phyloP scores from a whole-genome alignment of 2,797 vertebrate species.

The Ctenopoma kingsleyae region DNA sequence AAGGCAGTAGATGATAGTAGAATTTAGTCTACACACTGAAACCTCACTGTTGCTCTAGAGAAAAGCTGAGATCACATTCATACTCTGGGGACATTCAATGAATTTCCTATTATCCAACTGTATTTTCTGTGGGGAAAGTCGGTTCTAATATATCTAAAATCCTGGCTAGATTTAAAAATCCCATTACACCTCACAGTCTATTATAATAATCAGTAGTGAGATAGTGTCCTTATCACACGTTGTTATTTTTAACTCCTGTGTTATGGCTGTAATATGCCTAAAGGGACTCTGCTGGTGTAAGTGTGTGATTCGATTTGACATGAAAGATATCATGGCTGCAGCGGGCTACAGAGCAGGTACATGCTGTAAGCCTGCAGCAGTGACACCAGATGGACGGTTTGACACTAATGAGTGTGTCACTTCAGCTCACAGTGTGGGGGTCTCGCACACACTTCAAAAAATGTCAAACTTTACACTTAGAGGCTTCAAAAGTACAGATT shows the following conservation, averaged over 20 bases:
- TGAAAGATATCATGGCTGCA: conserved; percentile 10
- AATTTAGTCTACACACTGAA: too few species aligned
- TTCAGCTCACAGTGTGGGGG: conserved; percentile 5
- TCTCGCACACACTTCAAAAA: conserved; percentile 58
- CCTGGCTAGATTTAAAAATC: not conserved
- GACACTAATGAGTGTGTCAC: conserved; percentile 33
- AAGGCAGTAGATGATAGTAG: too few species aligned
- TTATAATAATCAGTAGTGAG: not conserved
- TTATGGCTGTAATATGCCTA: not conserved
- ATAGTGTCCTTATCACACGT: not conserved
- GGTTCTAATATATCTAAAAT: too few species aligned
- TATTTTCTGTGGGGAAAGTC: not conserved
- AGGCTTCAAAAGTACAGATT: not conserved
- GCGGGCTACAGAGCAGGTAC: conserved; percentile 22
- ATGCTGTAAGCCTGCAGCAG: conserved; percentile 15
- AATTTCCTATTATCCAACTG: not conserved
- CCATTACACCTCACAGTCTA: not conserved
- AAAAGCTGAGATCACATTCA: too few species aligned
- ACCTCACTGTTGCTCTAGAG: too few species aligned
- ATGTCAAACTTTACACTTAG: not conserved
- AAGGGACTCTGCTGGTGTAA: not conserved
- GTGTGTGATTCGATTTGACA: conserved; percentile 28
- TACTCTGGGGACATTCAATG: too few species aligned
- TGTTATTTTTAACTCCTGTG: conserved; percentile 9
- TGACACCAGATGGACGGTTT: conserved; percentile 47